Evolutionary conservation across 2,797 vertebrate species (phyloP).

Genomic region (Petrocephalus sullivani): DNA sequence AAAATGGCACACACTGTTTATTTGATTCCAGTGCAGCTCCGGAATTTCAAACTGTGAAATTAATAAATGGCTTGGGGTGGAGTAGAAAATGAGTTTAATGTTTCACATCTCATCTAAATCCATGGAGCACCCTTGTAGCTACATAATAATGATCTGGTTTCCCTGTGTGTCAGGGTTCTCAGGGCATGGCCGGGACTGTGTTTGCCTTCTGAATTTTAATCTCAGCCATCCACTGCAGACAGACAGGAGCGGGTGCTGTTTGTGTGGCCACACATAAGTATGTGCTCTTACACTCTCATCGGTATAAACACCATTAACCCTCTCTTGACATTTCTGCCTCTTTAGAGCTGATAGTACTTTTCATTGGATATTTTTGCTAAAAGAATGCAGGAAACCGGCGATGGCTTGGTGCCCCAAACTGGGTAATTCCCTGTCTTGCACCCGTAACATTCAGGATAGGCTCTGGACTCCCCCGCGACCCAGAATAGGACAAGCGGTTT

Average conservation of each 20-base stretch:
- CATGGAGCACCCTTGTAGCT: constrained; percentile 3
- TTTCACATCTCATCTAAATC: background rate
- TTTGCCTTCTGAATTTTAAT: background rate
- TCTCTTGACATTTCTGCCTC: background rate
- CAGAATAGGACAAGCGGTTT: no score
- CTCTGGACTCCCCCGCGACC: no score
- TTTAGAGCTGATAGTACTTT: background rate
- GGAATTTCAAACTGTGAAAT: constrained; percentile 13
- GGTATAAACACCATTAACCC: background rate
- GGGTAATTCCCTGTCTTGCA: no score
- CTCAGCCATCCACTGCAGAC: background rate
- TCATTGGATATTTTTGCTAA: background rate
- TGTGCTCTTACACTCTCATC: background rate
- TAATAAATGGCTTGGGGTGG: constrained; percentile 12
- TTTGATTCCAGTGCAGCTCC: background rate
- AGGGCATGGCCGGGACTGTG: background rate
- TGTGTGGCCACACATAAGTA: background rate
- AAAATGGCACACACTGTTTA: constrained; percentile 15
- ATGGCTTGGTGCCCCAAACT: no score
- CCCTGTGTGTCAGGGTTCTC: background rate
- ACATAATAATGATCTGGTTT: constrained; percentile 1
- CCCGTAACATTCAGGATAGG: no score
- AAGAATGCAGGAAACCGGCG: background rate
- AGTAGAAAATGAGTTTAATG: background rate
- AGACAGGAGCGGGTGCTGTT: background rate